Evolutionary conservation across 2,888 invertebrate genomes (phyloP).

Genomic region (Eulithis prunata): DNA sequence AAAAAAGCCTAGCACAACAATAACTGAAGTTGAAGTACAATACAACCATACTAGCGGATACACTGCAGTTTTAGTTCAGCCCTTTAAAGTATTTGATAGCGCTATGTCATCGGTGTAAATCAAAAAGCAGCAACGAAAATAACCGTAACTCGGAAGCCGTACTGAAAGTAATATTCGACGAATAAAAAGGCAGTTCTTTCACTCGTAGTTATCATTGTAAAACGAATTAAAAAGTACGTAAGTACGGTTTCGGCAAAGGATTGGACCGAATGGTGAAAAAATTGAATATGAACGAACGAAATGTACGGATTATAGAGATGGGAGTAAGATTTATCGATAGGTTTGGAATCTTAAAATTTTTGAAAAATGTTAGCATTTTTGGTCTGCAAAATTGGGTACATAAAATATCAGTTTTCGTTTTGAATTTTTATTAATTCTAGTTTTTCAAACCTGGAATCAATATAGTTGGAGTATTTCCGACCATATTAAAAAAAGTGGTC

Average conservation of each 20-base stretch:
- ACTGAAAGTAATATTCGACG: slow-evolving; percentile 66
- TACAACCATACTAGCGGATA: no score
- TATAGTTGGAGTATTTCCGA: no score
- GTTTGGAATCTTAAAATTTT: background rate
- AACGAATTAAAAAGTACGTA: slow-evolving; percentile 73
- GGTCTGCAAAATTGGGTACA: no score
- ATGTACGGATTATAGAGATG: slow-evolving; percentile 48
- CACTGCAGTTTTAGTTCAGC: no score
- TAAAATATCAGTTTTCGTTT: no score
- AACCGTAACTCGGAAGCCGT: slow-evolving; percentile 55
- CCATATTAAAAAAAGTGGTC: no score
- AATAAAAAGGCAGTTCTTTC: slow-evolving; percentile 58
- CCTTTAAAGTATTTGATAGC: no score
- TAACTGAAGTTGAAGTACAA: no score
- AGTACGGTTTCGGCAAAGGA: slow-evolving; percentile 81
- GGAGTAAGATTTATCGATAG: slow-evolving; percentile 25
- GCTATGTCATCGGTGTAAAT: background rate
- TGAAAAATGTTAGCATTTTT: background rate
- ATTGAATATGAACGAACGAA: slow-evolving; percentile 62
- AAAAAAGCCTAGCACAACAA: no score
- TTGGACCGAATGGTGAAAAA: slow-evolving; percentile 78
- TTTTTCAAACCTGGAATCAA: no score
- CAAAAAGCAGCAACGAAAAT: slow-evolving; percentile 34
- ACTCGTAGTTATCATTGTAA: slow-evolving; percentile 72
- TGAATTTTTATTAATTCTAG: no score